Conservation (phyloP, 2,888 invertebrate species). For the Drosophila demipolita region DNA sequence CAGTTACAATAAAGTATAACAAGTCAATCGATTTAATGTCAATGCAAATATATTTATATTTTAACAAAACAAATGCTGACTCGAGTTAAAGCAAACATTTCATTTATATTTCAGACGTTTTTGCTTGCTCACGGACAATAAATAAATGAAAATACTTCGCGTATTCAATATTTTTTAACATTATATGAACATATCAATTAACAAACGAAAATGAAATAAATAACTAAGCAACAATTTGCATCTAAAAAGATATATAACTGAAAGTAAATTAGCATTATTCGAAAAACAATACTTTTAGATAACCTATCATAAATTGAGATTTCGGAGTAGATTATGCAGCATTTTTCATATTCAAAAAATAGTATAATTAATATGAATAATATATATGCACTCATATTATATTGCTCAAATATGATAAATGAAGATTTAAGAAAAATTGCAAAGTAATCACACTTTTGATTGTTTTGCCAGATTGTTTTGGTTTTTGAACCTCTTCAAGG, state of each 20-base stretch:
- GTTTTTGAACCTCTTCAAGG: not conserved
- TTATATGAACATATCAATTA: constrained; percentile 6
- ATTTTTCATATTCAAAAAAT: no score
- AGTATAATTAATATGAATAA: no score
- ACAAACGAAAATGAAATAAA: constrained; percentile 21
- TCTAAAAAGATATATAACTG: constrained; percentile 35
- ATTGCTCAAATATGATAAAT: not conserved
- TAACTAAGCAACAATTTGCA: constrained; percentile 52
- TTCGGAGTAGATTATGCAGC: no score
- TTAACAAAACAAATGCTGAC: not conserved
- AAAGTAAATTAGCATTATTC: not conserved
- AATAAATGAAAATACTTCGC: constrained; percentile 2
- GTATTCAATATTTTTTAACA: not conserved
- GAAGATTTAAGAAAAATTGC: not conserved
- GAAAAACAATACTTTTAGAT: not conserved
- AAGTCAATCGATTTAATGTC: not conserved
- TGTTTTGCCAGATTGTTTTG: not conserved
- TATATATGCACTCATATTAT: not conserved
- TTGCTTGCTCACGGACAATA: not conserved
- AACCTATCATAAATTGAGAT: not conserved
- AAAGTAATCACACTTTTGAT: not conserved
- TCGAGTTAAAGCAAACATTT: not conserved
- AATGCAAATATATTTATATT: no score
- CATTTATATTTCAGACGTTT: not conserved
- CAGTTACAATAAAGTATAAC: not conserved